Evolutionary conservation across 1,140 invertebrate species (phyloP).

Genomic region (Scaptomyza pallida): DNA sequence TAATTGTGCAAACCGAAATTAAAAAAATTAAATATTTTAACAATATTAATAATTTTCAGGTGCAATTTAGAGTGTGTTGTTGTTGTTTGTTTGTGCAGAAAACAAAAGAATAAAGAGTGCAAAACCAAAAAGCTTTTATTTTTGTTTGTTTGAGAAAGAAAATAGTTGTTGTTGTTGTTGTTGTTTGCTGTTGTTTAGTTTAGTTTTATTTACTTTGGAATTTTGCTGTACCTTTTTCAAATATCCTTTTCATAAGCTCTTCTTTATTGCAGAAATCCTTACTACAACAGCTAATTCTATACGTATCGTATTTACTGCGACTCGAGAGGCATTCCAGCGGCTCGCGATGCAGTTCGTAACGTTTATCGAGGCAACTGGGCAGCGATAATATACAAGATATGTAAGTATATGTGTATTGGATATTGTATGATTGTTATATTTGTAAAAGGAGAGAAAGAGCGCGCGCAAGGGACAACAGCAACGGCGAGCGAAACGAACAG

Average conservation of each 20-base stretch:
- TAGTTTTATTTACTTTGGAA: constrained; percentile 26
- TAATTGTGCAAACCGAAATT: constrained; percentile 46
- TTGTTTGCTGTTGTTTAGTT: constrained; percentile 58
- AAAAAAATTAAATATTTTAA: constrained; percentile 42
- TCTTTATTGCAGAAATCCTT: constrained; percentile 84
- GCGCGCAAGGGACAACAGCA: constrained; percentile 25
- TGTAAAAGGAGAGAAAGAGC: constrained; percentile 20
- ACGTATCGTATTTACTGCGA: constrained; percentile 67
- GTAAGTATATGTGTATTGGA: constrained; percentile 14
- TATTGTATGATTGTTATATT: constrained; percentile 10
- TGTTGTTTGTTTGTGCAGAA: constrained; percentile 62
- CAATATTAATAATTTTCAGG: constrained; percentile 30
- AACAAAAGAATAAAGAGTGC: constrained; percentile 60
- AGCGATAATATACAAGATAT: constrained; percentile 22
- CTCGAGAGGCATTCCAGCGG: constrained; percentile 79
- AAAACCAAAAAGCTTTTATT: constrained; percentile 59
- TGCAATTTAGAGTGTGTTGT: constrained; percentile 24
- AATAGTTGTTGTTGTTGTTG: constrained; percentile 29
- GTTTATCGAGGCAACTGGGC: constrained; percentile 74
- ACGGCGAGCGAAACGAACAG: constrained; percentile 11
- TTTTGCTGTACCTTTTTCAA: constrained; percentile 73
- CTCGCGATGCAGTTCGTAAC: constrained; percentile 75
- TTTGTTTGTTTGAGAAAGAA: too few relatives aligned
- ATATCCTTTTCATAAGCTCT: constrained; percentile 76
- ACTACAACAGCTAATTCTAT: constrained; percentile 80